phyloP scores from a whole-genome alignment of 35 echinoderm and acorn worm genomes.

The Diadema setosum region DNA sequence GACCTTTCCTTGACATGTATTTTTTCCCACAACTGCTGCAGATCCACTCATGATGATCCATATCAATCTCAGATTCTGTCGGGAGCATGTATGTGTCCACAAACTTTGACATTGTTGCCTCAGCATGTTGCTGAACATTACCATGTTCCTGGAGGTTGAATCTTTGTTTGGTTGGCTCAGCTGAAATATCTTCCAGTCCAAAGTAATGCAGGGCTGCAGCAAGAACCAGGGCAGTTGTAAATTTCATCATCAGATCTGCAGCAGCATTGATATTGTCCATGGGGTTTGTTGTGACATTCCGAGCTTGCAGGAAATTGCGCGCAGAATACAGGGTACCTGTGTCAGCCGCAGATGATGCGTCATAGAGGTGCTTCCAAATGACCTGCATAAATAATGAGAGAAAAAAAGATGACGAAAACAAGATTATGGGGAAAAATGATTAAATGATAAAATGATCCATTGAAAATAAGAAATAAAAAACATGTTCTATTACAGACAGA shows the following conservation, averaged over 20 bases:
- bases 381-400: no score
- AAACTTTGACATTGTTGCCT: background rate
- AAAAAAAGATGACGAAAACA: no score
- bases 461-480: no score
- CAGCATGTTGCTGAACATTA: background rate
- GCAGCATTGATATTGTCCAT: slow-evolving; percentile 48
- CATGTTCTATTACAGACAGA: no score
- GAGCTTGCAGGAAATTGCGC: slow-evolving; percentile 2
- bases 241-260: background rate
- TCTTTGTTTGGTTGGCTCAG: background rate
- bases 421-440: no score
- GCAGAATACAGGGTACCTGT: slow-evolving; percentile 21
- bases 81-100: background rate
- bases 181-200: background rate
- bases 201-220: background rate
- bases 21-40: background rate
- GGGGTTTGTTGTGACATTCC: slow-evolving; percentile 2
- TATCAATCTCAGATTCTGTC: background rate
- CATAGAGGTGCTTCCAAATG: slow-evolving; percentile 11
- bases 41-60: background rate
- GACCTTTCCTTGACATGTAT: background rate
- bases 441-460: no score
- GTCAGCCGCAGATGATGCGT: slow-evolving; percentile 31
- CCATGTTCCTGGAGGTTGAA: background rate
- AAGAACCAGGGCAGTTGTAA: background rate